A percentile compares a stretch with the other conserved stretches of the same genome.
These are phyloP conservation scores for Diachrysia chrysitis DNA, from an alignment of 2,888 invertebrate species.

Conservation along the genomic window DNA sequence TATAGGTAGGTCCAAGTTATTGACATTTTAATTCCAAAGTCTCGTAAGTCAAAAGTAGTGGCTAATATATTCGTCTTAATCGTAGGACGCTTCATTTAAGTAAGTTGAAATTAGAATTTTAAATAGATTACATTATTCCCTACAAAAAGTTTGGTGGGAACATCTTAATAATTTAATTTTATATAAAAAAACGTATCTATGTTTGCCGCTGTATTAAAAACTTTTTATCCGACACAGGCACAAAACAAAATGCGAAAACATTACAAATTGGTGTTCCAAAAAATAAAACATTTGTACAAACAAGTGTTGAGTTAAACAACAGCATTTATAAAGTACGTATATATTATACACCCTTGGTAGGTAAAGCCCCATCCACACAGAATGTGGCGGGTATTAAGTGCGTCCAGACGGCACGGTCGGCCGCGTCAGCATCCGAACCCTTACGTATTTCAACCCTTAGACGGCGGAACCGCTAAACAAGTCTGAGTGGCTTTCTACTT, in stretches of 20 bases:
- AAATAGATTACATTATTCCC: slow-evolving; percentile 27
- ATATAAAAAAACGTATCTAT: not conserved
- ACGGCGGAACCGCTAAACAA: slow-evolving; percentile 74
- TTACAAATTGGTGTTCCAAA: slow-evolving; percentile 24
- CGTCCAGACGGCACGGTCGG: slow-evolving; percentile 71
- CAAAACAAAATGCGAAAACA: slow-evolving; percentile 33
- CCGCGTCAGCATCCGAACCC: slow-evolving; percentile 71
- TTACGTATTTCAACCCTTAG: slow-evolving; percentile 76
- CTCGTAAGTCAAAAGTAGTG: slow-evolving; percentile 49
- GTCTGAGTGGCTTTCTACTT: slow-evolving; percentile 75
- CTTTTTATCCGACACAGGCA: not conserved
- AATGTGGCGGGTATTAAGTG: slow-evolving; percentile 58
- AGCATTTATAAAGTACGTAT: slow-evolving; percentile 39
- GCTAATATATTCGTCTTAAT: slow-evolving; percentile 43
- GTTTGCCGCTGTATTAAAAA: not conserved
- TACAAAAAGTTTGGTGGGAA: slow-evolving; percentile 23
- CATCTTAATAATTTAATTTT: not conserved
- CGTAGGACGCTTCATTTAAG: slow-evolving; percentile 31
- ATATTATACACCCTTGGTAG: slow-evolving; percentile 38
- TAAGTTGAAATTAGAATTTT: slow-evolving; percentile 39
- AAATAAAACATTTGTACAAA: slow-evolving; percentile 40
- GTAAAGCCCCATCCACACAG: slow-evolving; percentile 50
- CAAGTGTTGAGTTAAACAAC: slow-evolving; percentile 40
- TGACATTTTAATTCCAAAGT: slow-evolving; percentile 48
- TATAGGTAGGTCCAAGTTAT: slow-evolving; percentile 28